Percentiles rank a stretch among this genome's conserved stretches.
Evolutionary conservation across 2,797 vertebrate species (phyloP).

Genomic region (Argya squamiceps): DNA sequence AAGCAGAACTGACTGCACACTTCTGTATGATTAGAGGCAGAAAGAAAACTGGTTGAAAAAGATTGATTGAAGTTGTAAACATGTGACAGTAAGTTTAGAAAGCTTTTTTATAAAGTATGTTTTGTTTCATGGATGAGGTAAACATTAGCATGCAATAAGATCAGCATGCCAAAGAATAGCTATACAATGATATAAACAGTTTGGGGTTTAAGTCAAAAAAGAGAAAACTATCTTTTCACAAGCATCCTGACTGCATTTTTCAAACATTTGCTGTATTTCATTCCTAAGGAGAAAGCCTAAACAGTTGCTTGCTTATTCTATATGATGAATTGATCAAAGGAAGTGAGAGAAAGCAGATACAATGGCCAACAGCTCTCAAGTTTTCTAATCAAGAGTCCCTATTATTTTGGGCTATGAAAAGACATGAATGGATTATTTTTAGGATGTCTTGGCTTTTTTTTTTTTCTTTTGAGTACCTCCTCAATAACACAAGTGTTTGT

Average conservation of each 20-base stretch:
- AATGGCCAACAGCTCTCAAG: neutral
- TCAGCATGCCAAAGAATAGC: neutral
- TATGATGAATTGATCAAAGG: neutral
- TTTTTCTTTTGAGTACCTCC: neutral
- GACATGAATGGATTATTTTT: neutral
- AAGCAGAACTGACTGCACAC: neutral
- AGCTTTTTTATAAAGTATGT: neutral
- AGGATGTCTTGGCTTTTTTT: neutral
- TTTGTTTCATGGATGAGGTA: neutral
- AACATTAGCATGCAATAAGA: neutral
- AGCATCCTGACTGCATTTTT: neutral
- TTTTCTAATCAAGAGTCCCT: neutral
- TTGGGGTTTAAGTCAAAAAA: neutral
- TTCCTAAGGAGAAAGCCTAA: neutral
- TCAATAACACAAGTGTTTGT: neutral
- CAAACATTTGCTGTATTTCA: neutral
- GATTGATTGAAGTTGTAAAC: neutral
- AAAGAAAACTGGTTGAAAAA: neutral
- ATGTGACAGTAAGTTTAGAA: neutral
- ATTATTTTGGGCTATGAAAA: neutral
- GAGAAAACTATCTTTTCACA: neutral
- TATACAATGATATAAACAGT: neutral
- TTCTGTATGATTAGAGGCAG: neutral
- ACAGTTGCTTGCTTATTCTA: neutral
- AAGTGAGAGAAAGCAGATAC: neutral